Base-by-base conservation (phyloP, 2,888 invertebrate species). In the Atethmia centrago region DNA sequence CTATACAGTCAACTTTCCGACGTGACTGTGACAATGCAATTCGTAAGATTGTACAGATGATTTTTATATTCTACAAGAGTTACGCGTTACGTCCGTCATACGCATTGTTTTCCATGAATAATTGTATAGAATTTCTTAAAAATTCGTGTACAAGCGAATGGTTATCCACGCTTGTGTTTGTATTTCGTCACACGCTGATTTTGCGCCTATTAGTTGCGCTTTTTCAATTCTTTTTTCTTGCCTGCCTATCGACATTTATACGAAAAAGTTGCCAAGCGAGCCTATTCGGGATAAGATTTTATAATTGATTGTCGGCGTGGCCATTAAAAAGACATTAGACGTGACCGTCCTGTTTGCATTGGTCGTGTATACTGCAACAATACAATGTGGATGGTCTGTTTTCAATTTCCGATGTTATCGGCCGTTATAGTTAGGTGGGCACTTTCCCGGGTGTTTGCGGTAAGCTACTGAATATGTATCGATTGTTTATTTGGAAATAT, bases 1-100 rank as follows among this genome's bases (percentile, higher is more conserved):
- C 90, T 91, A 89, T 90, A 81, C 86, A 87, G 90, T 78, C 87
- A 87, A 86, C 87, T 87, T 86, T 90, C 88, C 92, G 91, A 93
- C 94, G 94, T 95, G 96, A 95, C 94, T 93, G 88, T 95, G 92
- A 95, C 94, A 95, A 95, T 94, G 93, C 93, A 90, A 86, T 87
- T 80, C 74, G 63, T 77, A 82, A 72, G 69, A 85, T 81, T 80
- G 74, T 82, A 28, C 40, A 62, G 74, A 87, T 77, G 63, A 79
- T 79, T 79, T 85, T 76, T 72, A 71, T 74, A 76, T 85, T 79
- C 68, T n/a, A n/a, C 62, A 56, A 71, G 58, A 74, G 66, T 64
- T 73, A 65, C 66, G 63, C 40, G 69, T 55, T 55, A 55, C 53
- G 28, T 72, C 59, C 36, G 56, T 47, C 62, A 62, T 67, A 76